Evolutionary conservation across 1,140 invertebrate species (phyloP).

Genomic region (Philotrypesis tridentata): DNA sequence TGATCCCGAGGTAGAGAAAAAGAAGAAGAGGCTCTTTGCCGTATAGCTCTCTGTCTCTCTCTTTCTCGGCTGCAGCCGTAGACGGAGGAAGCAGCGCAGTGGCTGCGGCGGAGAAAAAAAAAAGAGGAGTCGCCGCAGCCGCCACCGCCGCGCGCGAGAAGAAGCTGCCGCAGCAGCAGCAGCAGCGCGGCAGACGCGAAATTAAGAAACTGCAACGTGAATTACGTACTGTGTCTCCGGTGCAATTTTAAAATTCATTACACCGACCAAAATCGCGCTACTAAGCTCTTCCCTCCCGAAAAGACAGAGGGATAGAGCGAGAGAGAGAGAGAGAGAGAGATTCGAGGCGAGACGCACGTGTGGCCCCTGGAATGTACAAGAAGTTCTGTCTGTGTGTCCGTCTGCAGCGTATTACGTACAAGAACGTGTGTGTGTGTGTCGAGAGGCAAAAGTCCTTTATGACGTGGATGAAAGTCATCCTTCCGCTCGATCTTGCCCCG

Average conservation of each 20-base stretch:
- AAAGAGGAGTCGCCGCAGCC: too few relatives aligned
- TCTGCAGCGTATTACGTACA: background rate
- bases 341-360: too few relatives aligned
- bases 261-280: background rate
- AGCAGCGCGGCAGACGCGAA: conserved; percentile 34
- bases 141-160: conserved; percentile 1
- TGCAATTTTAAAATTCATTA: background rate
- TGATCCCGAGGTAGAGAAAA: background rate
- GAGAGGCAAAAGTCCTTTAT: conserved; percentile 29
- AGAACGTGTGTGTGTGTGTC: background rate
- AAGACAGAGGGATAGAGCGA: too few relatives aligned
- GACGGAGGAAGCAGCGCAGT: conserved; percentile 5
- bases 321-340: too few relatives aligned
- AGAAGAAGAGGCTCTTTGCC: background rate
- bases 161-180: too few relatives aligned
- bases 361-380: background rate
- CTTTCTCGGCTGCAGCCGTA: background rate
- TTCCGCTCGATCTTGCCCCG: background rate
- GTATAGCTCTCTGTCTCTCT: too few relatives aligned
- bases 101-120: conserved; percentile 9
- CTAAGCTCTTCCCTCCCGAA: too few relatives aligned
- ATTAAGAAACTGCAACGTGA: conserved; percentile 36
- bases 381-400: too few relatives aligned
- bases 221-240: background rate
- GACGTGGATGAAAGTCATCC: conserved; percentile 34